Conservation (phyloP, 2,113 vertebrate species). For the Talpa occidentalis region DNA sequence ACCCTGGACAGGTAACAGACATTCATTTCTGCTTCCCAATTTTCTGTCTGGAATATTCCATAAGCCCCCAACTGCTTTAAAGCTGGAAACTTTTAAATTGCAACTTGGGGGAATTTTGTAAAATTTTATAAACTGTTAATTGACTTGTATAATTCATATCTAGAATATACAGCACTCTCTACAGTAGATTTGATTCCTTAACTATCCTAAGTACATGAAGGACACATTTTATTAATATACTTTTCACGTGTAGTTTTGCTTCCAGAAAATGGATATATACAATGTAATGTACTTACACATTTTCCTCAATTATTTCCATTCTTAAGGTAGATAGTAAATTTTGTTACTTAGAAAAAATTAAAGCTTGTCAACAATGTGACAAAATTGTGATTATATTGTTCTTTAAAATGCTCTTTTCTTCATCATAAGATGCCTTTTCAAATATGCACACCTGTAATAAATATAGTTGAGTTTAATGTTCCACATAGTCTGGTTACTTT, state of each 20-base stretch:
- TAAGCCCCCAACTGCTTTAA: not conserved
- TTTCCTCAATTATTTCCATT: not conserved
- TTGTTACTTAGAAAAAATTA: conserved; percentile 29
- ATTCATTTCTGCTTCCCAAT: conserved; percentile 40
- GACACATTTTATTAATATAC: not conserved
- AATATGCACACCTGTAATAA: not conserved
- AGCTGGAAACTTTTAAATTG: not conserved
- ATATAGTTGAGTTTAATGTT: not conserved
- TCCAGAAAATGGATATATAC: not conserved
- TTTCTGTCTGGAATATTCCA: not conserved
- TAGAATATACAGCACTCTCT: not conserved
- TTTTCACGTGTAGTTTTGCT: conserved; percentile 12
- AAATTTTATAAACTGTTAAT: not conserved
- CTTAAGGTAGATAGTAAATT: conserved; percentile 25
- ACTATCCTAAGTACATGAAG: not conserved
- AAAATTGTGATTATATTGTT: not conserved
- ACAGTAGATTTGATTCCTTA: not conserved
- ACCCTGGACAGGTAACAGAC: conserved; percentile 88
- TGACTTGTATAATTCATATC: not conserved
- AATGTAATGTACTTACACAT: not conserved
- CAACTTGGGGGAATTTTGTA: not conserved
- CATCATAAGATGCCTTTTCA: not conserved
- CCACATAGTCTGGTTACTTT: not conserved
- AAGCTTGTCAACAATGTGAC: not conserved
- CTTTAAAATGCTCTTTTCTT: conserved; percentile 26